Conservation (phyloP, 1,140 invertebrate genomes). For the Bombyx mandarina region DNA sequence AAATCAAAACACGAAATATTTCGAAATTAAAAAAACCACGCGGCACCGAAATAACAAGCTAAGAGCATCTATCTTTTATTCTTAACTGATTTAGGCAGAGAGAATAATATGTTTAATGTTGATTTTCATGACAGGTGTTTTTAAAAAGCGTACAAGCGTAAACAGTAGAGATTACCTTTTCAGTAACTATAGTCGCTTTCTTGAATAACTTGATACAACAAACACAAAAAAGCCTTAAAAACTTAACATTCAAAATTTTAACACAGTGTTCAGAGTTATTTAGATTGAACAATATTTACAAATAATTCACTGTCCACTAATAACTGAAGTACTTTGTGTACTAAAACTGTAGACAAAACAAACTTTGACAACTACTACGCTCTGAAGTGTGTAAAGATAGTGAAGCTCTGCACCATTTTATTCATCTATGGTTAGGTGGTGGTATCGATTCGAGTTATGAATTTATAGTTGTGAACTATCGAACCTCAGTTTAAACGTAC, state of each 20-base stretch:
- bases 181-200: no score
- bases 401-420: no score
- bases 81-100: no score
- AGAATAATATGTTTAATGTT: slow-evolving; percentile 16
- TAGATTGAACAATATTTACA: slow-evolving; percentile 60
- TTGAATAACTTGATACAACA: no score
- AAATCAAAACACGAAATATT: slow-evolving; percentile 9
- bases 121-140: slow-evolving; percentile 25
- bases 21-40: slow-evolving; percentile 7
- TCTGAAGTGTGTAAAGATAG: no score
- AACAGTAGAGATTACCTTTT: no score
- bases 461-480: no score
- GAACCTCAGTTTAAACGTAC: no score
- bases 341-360: slow-evolving; percentile 43
- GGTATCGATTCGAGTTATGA: no score
- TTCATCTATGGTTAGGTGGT: no score
- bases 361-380: slow-evolving; percentile 6
- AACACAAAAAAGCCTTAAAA: no score
- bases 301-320: slow-evolving; percentile 50
- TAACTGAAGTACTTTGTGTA: slow-evolving; percentile 28
- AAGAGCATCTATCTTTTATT: not conserved
- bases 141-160: slow-evolving; percentile 3
- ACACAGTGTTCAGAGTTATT: slow-evolving; percentile 20
- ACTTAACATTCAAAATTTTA: no score
- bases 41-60: slow-evolving; percentile 8